Conservation (phyloP, 2,888 invertebrate genomes). For the Drosophila pullipes region DNA sequence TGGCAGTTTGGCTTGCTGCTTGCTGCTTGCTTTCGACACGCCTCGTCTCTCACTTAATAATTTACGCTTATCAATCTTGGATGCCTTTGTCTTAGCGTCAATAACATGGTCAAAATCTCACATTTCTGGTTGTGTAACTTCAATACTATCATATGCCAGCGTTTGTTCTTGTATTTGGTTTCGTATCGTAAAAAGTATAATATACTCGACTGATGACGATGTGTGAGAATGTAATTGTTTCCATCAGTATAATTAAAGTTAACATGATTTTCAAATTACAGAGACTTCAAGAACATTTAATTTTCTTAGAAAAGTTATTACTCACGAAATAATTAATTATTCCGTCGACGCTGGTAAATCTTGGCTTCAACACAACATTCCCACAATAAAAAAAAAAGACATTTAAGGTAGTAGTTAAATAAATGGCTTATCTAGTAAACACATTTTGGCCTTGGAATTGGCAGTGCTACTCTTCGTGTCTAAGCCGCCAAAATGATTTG, state of each 20-base stretch:
- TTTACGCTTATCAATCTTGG: background rate
- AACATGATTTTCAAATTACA: background rate
- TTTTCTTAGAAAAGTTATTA: constrained; percentile 1
- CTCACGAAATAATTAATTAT: background rate
- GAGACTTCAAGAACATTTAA: background rate
- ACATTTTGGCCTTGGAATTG: background rate
- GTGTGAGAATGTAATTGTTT: background rate
- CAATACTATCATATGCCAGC: background rate
- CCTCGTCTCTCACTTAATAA: background rate
- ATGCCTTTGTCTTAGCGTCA: background rate
- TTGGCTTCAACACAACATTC: background rate
- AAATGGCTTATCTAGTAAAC: background rate
- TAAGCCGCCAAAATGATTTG: background rate
- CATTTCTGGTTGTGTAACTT: background rate
- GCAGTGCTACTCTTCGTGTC: background rate
- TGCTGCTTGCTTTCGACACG: background rate
- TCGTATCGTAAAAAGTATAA: background rate
- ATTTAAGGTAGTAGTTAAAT: background rate
- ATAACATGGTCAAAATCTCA: background rate
- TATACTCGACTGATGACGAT: background rate
- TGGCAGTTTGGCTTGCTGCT: background rate
- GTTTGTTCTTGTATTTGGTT: background rate
- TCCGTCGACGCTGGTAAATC: background rate
- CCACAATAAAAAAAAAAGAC: background rate
- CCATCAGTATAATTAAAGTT: background rate